Evolutionary conservation across 1,140 invertebrate genomes (phyloP).

Genomic region (Drosophila melanica): DNA sequence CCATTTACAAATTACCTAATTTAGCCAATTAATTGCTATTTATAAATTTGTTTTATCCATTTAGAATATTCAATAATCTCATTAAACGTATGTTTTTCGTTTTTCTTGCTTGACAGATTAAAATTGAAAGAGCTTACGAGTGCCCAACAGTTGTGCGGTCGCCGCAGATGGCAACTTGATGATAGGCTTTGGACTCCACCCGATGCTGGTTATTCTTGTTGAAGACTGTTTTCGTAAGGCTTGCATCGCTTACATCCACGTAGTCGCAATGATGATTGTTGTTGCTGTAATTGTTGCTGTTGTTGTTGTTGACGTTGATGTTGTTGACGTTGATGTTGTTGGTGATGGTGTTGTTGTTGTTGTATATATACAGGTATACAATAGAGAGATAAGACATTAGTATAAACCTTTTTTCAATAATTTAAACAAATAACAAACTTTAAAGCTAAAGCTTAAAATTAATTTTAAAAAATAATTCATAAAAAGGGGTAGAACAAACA

Average conservation of each 20-base stretch:
- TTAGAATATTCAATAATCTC: conserved; percentile 23
- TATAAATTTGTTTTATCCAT: conserved; percentile 23
- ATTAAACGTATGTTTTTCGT: conserved; percentile 23
- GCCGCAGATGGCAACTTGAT: conserved; percentile 14
- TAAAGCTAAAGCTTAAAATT: conserved; percentile 67
- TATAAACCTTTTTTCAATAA: conserved; percentile 67
- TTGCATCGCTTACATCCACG: conserved; percentile 21
- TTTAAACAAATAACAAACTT: conserved; percentile 78
- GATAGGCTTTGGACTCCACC: conserved; percentile 12
- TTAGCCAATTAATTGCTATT: conserved; percentile 52
- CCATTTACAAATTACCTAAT: conserved; percentile 24
- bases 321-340: conserved; percentile 33
- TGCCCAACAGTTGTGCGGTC: conserved; percentile 32
- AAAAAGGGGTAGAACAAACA: conserved; percentile 38
- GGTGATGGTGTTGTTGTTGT: conserved; percentile 28
- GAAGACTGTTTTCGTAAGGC: neutral
- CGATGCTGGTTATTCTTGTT: neutral
- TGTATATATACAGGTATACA: conserved; percentile 80
- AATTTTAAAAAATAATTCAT: conserved; percentile 49
- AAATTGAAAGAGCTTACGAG: conserved; percentile 78
- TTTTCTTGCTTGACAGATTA: conserved; percentile 47
- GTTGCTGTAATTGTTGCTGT: conserved; percentile 32
- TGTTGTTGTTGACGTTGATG: conserved; percentile 39
- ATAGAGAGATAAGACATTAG: conserved; percentile 82
- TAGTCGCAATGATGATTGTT: conserved; percentile 24